These are phyloP conservation scores for Myanophis thanlyinensis DNA, from an alignment of 2,113 vertebrate species.

Conservation along the genomic window DNA sequence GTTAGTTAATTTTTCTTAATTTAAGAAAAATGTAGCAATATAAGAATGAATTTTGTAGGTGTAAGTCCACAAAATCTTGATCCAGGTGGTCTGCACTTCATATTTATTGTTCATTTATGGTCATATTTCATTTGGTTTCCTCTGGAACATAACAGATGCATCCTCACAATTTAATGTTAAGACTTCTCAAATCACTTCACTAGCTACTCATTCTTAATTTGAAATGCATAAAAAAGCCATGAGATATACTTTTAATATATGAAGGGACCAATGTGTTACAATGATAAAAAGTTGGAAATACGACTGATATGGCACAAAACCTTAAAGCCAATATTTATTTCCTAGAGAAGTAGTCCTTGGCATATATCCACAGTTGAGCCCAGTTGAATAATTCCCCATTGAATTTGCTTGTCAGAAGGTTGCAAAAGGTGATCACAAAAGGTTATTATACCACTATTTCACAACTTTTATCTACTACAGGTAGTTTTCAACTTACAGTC, in stretches of 20 bases:
- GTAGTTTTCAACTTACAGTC: neutral
- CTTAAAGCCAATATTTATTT: neutral
- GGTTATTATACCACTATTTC: neutral
- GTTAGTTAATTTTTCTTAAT: neutral
- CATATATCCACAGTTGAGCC: too few species aligned
- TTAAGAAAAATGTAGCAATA: neutral
- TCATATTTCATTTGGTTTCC: neutral
- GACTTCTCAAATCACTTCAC: neutral
- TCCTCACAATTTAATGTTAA: neutral
- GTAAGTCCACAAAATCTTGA: neutral
- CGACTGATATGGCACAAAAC: neutral
- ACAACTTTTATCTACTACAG: neutral
- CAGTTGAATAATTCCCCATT: too few species aligned
- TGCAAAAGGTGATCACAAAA: too few species aligned
- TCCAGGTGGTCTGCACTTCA: neutral
- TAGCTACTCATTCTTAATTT: neutral
- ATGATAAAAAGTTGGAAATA: neutral
- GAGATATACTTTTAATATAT: neutral
- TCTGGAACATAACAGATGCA: neutral
- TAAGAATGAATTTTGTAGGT: neutral
- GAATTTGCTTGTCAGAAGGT: too few species aligned
- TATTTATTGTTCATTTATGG: too few species aligned
- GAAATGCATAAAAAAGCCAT: neutral
- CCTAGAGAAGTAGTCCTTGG: neutral
- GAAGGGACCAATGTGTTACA: neutral